phyloP scores from a whole-genome alignment of 2,888 invertebrate species.

The Hecatera dysodea region DNA sequence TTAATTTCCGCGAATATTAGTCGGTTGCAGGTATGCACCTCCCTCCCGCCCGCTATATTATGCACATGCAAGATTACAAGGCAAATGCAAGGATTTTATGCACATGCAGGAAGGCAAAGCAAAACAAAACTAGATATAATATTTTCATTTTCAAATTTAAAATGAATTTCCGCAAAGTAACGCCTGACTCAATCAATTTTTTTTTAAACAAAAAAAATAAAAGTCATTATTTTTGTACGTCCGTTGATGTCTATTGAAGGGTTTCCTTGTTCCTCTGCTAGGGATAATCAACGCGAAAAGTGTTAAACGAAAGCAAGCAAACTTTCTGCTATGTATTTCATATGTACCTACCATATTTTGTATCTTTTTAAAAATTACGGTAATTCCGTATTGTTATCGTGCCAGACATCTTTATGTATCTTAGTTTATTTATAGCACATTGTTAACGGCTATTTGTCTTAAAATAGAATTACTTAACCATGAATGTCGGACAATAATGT shows the following conservation, averaged over 20 bases:
- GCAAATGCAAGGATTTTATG: too few relatives aligned
- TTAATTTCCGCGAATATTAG: too few relatives aligned
- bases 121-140: too few relatives aligned
- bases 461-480: constrained; percentile 21
- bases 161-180: too few relatives aligned
- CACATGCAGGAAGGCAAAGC: too few relatives aligned
- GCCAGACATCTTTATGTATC: neutral
- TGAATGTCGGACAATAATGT: neutral
- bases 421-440: constrained; percentile 30
- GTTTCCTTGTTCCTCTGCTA: constrained; percentile 61
- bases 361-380: neutral
- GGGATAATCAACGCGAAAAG: constrained; percentile 18
- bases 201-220: neutral
- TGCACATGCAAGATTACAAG: too few relatives aligned
- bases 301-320: neutral
- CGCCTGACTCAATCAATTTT: too few relatives aligned
- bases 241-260: constrained; percentile 83
- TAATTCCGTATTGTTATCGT: neutral
- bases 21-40: too few relatives aligned
- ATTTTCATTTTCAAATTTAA: too few relatives aligned
- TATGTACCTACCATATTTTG: neutral
- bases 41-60: too few relatives aligned
- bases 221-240: constrained; percentile 43
- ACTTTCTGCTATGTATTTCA: neutral
- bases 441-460: constrained; percentile 7